Evolutionary conservation across 1,140 invertebrate genomes (phyloP), one percentile per base, ranked within the genome.

Genomic region (Leptopilina clavipes): DNA sequence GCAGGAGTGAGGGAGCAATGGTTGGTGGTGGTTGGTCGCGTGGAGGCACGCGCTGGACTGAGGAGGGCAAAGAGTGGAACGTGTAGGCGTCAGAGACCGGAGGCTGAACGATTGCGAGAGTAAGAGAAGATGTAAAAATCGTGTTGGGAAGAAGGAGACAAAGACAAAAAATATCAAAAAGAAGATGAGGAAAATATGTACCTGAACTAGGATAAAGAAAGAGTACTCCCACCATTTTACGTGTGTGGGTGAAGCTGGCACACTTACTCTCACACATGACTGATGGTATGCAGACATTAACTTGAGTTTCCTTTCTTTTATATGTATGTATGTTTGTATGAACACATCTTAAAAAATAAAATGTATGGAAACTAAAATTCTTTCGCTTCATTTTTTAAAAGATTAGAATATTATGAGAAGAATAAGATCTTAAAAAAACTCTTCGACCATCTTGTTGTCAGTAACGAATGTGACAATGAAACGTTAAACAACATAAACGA

Each of bases 41-140:
- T 90, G 88, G 88, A 90, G 88, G 89, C 88, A 90, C 89, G 89
- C 89, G 89, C 88, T 89, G 86, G 84, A 89, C 89, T 89, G 89
- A 87, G 87, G 84, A 86, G 87, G 84, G 86, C 86, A 86, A 89
- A 90, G 88, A 89, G 89, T 89, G 88, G 89, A 90, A 85, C 88
- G 89, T 85, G 89, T 90, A 89, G 88, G 88, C 89, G 89, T 89
- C 84, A 85, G 86, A 87, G 84, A 86, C 79, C 84, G 82, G 77
- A 83, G 77, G 79, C 78, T 79, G 56, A 73, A 77, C 80, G 79
- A 74, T 82, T 78, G 78, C 71, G 52, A 81, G 76, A 81, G 71
- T 74, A 78, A 75, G 72, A 25, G 75, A 37, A 73, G 56, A 76
- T 14, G 43, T 18, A 72, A 14, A 76, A 70, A 73, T 48, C 74